These are phyloP conservation scores for Octodonta nipae DNA, from an alignment of 2,888 invertebrate genomes.

Conservation along the genomic window DNA sequence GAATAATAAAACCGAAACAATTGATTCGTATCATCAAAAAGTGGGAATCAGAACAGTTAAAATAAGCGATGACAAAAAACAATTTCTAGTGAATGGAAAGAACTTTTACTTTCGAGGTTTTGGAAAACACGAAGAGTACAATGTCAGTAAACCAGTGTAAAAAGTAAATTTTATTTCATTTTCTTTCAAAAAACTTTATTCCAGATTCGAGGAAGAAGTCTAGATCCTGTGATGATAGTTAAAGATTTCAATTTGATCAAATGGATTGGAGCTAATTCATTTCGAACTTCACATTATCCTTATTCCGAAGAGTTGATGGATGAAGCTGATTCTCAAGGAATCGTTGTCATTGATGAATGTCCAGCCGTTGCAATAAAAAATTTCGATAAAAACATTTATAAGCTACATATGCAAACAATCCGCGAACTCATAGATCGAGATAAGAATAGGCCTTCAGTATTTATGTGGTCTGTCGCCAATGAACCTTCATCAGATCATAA, in stretches of 20 bases:
- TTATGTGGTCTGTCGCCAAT: slow-evolving; percentile 95
- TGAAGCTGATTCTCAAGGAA: slow-evolving; percentile 79
- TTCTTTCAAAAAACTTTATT: too few species aligned
- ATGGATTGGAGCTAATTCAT: slow-evolving; percentile 90
- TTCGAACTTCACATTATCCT: slow-evolving; percentile 93
- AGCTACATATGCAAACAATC: slow-evolving; percentile 72
- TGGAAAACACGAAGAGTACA: slow-evolving; percentile 88
- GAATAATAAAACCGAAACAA: too few species aligned
- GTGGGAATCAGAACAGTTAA: slow-evolving; percentile 83
- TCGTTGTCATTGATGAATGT: slow-evolving; percentile 89
- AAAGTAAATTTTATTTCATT: too few species aligned
- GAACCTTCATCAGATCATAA: too few species aligned
- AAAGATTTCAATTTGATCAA: slow-evolving; percentile 85
- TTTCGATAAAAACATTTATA: slow-evolving; percentile 53
- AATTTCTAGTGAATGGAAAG: slow-evolving; percentile 64
- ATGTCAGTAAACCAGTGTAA: too few species aligned
- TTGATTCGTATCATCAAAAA: slow-evolving; percentile 72
- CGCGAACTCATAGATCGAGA: slow-evolving; percentile 79
- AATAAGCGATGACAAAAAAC: slow-evolving; percentile 61
- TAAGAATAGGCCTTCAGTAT: slow-evolving; percentile 87
- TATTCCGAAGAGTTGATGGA: slow-evolving; percentile 95
- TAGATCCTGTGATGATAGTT: slow-evolving; percentile 72
- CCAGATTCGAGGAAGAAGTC: slow-evolving; percentile 88
- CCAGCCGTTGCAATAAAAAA: slow-evolving; percentile 56
- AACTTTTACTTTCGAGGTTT: slow-evolving; percentile 85